Base-by-base conservation (phyloP, 2,888 invertebrate species). In the Choristoneura rosaceana region DNA sequence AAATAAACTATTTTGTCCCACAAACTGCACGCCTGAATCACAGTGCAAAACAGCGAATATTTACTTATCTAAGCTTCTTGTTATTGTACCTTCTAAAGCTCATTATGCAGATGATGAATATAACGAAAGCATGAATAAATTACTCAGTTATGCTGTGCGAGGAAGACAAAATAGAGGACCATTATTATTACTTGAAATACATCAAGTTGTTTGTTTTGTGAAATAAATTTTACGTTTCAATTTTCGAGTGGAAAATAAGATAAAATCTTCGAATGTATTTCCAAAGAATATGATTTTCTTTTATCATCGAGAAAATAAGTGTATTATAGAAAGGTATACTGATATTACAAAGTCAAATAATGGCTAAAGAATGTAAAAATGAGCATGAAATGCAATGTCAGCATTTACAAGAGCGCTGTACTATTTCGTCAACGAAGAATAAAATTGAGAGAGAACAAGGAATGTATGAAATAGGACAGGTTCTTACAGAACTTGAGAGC, bases 21-120 rank as follows among this genome's bases (percentile, higher is more conserved):
- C 14, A 41, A 12, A 34, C 25, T 7, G 8, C 52, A n/a, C 3
- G 52, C 17, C 8, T 15, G 52, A 62, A 59, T 50, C 73, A 41
- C 73, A 25, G 63, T 73, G 73, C 64, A 43, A 68, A 60, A 73
- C 43, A 52, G 69, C 64, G 71, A 71, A 67, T 55, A 25, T 55
- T 25, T 25, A n/a, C 25, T 25, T 55, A 17, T 52, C 17, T 15
- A 34, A 17, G 58, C 41, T 33, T 55, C 59, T 25, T 73, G 68
- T 73, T 73, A 59, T 69, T 73, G 73, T 67, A 67, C 45, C 58
- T 67, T 59, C 68, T 60, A 69, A 73, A 73, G 58, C 59, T 50
- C 86, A 89, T 90, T 90, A 90, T 90, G 85, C 82, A 87, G 85
- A 89, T 87, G 85, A 84, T 83, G 87, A 88, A 83, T 85, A 84